phyloP scores from a whole-genome alignment of 2,797 vertebrate genomes.

The Coendou prehensilis region DNA sequence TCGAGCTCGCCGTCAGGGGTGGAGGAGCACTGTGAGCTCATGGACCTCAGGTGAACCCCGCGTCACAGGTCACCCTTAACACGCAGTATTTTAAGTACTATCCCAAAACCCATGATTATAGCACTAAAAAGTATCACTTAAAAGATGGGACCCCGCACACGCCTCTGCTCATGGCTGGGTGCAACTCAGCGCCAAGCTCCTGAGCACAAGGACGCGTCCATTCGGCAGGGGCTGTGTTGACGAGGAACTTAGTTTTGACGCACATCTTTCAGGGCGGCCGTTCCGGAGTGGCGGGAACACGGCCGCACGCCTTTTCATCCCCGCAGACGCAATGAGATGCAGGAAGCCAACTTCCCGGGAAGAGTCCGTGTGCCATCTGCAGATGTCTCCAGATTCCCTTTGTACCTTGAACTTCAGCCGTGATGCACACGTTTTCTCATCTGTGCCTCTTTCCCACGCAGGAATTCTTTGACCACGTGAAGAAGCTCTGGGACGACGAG shows the following conservation, averaged over 20 bases:
- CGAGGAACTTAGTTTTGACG: no score
- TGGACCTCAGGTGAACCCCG: slow-evolving; percentile 68
- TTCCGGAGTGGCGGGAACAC: not conserved
- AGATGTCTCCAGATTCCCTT: not conserved
- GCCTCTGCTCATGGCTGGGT: not conserved
- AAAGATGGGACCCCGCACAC: not conserved
- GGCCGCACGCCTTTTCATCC: no score
- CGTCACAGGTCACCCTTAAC: not conserved
- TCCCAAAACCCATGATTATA: not conserved
- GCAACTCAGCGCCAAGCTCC: not conserved
- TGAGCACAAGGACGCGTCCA: not conserved
- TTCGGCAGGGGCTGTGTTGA: not conserved
- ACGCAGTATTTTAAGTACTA: not conserved
- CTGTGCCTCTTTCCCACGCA: slow-evolving; percentile 86
- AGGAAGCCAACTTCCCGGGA: no score
- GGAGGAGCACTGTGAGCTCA: slow-evolving; percentile 15
- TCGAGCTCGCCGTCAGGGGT: not conserved
- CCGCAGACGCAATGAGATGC: no score
- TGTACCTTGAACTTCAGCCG: no score
- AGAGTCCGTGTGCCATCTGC: not conserved
- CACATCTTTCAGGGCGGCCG: no score
- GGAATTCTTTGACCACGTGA: slow-evolving; percentile 99
- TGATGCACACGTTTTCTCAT: no score
- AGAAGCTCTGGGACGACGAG: slow-evolving; percentile 99
- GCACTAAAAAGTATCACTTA: slow-evolving; percentile 31